phyloP scores from a whole-genome alignment of 1,140 invertebrate species.

The Panulirus ornatus region DNA sequence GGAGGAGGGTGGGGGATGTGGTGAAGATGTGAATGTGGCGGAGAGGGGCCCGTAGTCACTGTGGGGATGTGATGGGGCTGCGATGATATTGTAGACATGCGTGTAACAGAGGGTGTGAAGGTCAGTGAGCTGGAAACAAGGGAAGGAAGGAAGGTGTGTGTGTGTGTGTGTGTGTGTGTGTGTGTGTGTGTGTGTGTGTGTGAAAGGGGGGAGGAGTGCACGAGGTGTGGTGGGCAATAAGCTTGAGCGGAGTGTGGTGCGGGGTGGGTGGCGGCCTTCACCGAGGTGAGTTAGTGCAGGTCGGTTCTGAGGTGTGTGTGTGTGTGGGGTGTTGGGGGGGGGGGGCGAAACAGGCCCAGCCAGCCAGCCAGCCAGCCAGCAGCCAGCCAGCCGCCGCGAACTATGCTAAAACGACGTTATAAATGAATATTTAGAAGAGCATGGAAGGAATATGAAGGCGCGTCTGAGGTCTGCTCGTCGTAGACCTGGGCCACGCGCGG shows the following conservation, averaged over 20 bases:
- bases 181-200: slow-evolving; percentile 20
- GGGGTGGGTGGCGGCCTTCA: slow-evolving; percentile 15
- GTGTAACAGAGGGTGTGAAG: not conserved
- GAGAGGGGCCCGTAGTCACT: no score
- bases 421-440: no score
- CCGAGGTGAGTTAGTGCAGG: slow-evolving; percentile 12
- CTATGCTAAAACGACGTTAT: no score
- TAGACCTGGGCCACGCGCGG: no score
- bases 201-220: no score
- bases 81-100: not conserved
- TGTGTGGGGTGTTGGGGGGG: not conserved
- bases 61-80: not conserved
- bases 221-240: no score
- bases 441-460: no score
- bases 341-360: not conserved
- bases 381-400: no score
- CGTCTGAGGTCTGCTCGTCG: no score
- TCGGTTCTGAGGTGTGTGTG: not conserved
- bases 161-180: not conserved
- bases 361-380: no score
- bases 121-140: not conserved
- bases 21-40: no score
- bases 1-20: no score
- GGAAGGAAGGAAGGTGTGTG: not conserved
- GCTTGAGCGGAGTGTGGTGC: slow-evolving; percentile 5